These are phyloP conservation scores for Drosophila subobscura DNA, from an alignment of 1,140 invertebrate genomes.

Conservation along the genomic window DNA sequence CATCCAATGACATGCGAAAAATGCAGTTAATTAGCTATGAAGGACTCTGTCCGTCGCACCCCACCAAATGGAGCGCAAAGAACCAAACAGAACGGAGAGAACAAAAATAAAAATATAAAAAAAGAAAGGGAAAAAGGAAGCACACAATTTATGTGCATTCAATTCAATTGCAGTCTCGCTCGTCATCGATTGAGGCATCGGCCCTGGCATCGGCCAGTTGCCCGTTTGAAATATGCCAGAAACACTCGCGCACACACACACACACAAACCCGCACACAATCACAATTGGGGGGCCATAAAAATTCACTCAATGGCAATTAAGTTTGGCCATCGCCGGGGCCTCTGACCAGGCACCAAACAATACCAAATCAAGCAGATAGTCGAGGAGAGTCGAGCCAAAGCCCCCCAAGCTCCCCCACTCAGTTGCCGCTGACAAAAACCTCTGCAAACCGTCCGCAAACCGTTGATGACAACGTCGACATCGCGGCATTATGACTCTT, in stretches of 20 bases:
- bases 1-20: conserved; percentile 64
- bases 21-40: conserved; percentile 76
- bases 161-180: conserved; percentile 63
- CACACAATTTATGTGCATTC: conserved; percentile 66
- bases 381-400: conserved; percentile 16
- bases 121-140: conserved; percentile 15
- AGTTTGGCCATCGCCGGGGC: conserved; percentile 57
- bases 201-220: conserved; percentile 22
- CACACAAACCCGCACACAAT: not conserved
- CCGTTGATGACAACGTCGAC: conserved; percentile 60
- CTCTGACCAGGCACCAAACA: conserved; percentile 21
- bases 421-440: conserved; percentile 1
- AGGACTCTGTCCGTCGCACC: conserved; percentile 38
- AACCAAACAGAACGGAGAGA: not conserved
- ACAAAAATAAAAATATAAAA: not conserved
- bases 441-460: conserved; percentile 4
- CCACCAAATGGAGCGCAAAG: conserved; percentile 47
- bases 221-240: conserved; percentile 65
- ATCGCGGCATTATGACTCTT: conserved; percentile 68
- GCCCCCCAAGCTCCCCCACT: conserved; percentile 3
- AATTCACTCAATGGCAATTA: conserved; percentile 75
- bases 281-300: conserved; percentile 60
- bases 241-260: conserved; percentile 38
- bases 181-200: conserved; percentile 44
- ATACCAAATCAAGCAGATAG: conserved; percentile 30